Conservation (phyloP, 2,888 invertebrate species). For the Dexiosoma caninum region DNA sequence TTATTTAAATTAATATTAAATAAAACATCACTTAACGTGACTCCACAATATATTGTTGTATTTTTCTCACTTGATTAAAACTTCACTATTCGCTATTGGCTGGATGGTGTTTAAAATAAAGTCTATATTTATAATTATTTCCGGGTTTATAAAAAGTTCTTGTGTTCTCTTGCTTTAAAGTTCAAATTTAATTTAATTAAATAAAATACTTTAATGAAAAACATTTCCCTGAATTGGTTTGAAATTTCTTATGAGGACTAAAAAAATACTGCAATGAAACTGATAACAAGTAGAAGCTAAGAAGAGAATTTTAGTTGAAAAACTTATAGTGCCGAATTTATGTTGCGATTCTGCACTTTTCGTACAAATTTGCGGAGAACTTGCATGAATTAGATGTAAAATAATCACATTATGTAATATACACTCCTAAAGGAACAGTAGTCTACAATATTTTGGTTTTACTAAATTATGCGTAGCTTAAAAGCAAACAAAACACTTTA, state of each 20-base stretch:
- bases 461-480: constrained; percentile 19
- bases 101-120: neutral
- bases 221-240: neutral
- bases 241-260: neutral
- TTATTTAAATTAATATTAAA: constrained; percentile 18
- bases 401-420: neutral
- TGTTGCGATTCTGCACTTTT: neutral
- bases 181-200: neutral
- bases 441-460: neutral
- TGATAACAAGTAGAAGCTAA: constrained; percentile 3
- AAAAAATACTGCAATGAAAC: constrained; percentile 13
- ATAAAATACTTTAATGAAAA: neutral
- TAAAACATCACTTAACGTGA: neutral
- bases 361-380: constrained; percentile 11
- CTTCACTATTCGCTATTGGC: too few relatives aligned
- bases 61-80: too few relatives aligned
- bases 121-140: neutral
- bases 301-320: constrained; percentile 1
- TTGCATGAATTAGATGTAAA: neutral
- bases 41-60: neutral
- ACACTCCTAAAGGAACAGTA: neutral
- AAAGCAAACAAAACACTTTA: neutral
- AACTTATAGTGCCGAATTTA: constrained; percentile 25
- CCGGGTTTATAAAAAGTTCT: neutral
- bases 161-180: neutral